phyloP scores from a whole-genome alignment of 2,113 vertebrate genomes.

The Lamprologus sp. region DNA sequence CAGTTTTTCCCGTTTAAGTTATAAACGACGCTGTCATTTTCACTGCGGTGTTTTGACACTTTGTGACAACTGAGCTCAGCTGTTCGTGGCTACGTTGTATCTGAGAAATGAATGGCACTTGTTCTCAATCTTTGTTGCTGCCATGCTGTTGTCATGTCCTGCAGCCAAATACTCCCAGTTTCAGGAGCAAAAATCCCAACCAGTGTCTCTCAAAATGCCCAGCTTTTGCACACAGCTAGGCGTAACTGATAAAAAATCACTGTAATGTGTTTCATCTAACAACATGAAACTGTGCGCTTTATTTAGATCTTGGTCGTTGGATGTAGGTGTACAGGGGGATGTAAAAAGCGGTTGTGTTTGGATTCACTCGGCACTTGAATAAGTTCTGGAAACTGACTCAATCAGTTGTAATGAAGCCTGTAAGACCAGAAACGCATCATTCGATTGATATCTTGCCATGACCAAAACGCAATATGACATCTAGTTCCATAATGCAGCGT shows the following conservation, averaged over 20 bases:
- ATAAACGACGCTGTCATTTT: constrained; percentile 37
- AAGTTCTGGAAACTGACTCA: background rate
- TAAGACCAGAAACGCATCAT: background rate
- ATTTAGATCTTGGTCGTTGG: background rate
- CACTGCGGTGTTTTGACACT: constrained; percentile 35
- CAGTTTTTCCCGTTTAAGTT: constrained; percentile 1
- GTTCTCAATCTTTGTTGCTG: constrained; percentile 14
- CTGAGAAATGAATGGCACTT: constrained; percentile 21
- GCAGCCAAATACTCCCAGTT: background rate
- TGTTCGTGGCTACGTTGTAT: constrained; percentile 6
- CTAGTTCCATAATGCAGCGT: background rate
- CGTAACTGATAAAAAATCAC: background rate
- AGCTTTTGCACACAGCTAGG: background rate
- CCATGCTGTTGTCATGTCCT: constrained; percentile 32
- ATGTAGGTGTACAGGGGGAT: background rate
- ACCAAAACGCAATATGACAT: background rate
- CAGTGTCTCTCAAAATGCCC: background rate
- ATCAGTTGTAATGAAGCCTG: background rate
- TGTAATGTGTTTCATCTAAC: background rate
- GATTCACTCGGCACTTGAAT: background rate
- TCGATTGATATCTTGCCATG: background rate
- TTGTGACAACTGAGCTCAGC: constrained; percentile 23
- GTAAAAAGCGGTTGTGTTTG: background rate
- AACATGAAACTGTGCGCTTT: background rate
- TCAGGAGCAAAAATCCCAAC: background rate